These are phyloP conservation scores for Zaprionus africanus DNA, from an alignment of 1,140 invertebrate species.

Conservation along the genomic window DNA sequence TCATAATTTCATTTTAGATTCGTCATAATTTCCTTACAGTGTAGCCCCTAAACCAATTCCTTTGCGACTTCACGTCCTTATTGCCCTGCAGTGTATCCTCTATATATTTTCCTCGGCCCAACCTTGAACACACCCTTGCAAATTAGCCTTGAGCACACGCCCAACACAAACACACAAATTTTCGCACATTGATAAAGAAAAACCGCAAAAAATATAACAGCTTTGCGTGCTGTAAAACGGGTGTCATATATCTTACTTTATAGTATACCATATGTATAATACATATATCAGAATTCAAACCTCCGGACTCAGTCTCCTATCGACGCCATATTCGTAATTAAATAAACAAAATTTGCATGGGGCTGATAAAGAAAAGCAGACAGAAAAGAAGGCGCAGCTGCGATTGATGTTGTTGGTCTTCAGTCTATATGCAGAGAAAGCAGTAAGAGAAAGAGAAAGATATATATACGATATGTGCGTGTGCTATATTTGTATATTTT, in stretches of 20 bases:
- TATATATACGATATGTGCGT: not conserved
- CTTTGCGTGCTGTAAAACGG: constrained; percentile 51
- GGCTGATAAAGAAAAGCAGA: constrained; percentile 38
- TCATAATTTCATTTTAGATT: too few species aligned
- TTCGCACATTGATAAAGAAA: constrained; percentile 47
- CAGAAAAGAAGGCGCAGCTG: constrained; percentile 10
- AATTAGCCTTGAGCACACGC: constrained; percentile 35
- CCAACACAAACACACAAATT: constrained; percentile 5
- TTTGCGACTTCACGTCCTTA: not conserved
- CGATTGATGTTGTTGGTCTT: not conserved
- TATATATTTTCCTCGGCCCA: not conserved
- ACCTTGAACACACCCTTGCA: constrained; percentile 15
- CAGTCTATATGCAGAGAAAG: not conserved
- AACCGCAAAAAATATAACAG: constrained; percentile 41
- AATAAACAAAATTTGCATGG: constrained; percentile 61
- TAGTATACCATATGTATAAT: constrained; percentile 11
- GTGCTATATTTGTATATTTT: constrained; percentile 22
- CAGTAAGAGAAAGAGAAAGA: constrained; percentile 22
- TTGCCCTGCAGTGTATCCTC: not conserved
- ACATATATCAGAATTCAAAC: constrained; percentile 25
- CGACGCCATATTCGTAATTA: constrained; percentile 44
- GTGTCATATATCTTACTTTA: constrained; percentile 23
- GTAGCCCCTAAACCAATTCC: not conserved
- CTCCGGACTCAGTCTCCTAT: constrained; percentile 17
- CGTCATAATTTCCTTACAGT: not conserved